These are phyloP conservation scores for Palythoa grandiflora DNA, from an alignment of 92 coral and sea anemone genomes.

Conservation along the genomic window DNA sequence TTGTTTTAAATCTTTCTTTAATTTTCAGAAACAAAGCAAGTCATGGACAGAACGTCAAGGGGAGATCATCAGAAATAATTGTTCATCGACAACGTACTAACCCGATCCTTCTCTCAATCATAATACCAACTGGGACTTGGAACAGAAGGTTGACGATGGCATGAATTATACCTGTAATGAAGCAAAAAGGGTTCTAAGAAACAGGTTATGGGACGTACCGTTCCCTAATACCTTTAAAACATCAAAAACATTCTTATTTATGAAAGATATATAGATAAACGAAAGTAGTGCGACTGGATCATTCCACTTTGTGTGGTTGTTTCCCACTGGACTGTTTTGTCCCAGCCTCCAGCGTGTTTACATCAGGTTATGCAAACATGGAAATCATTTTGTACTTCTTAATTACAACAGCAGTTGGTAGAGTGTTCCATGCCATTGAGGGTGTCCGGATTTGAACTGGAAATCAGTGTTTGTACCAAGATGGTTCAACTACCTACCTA, in stretches of 20 bases:
- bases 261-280: too few relatives aligned
- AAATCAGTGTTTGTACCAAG: background rate
- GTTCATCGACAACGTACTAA: slow-evolving; percentile 34
- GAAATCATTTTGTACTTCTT: background rate
- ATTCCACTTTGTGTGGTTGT: too few relatives aligned
- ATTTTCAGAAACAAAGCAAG: background rate
- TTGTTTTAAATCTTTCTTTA: too few relatives aligned
- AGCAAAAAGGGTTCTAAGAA: background rate
- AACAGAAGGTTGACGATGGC: slow-evolving; percentile 66
- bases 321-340: too few relatives aligned
- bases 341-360: too few relatives aligned
- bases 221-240: background rate
- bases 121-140: slow-evolving; percentile 80
- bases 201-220: background rate
- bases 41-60: background rate
- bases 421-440: background rate
- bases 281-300: too few relatives aligned
- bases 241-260: background rate
- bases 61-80: background rate
- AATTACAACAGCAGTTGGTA: background rate
- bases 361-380: too few relatives aligned
- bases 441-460: background rate
- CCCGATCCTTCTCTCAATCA: slow-evolving; percentile 90
- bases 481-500: background rate
- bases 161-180: slow-evolving; percentile 77